Base-by-base conservation (phyloP, 2,888 invertebrate genomes). In the Digitonthophagus gazella region DNA sequence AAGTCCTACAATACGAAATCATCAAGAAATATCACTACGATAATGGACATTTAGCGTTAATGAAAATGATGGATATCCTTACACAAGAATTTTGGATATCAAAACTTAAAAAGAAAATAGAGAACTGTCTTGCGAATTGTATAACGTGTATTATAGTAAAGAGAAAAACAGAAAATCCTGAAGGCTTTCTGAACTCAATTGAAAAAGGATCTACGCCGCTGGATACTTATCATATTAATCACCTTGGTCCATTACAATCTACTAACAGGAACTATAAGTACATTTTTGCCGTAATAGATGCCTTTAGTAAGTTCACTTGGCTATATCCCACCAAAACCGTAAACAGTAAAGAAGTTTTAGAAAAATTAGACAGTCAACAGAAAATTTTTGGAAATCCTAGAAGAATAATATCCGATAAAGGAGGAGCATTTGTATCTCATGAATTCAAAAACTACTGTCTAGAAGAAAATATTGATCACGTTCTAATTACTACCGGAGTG, bases 151-250 rank as follows among this genome's bases (percentile, higher is more conserved):
- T 79, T 20, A 67, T 79, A 55, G 72, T 72, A 1, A 73, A 74
- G 19, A 69, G 65, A 15, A 79, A 78, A 71, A 64, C 63, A 15
- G 78, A 78, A 3, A 78, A 76, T 67, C 69, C 72, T 55, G 78
- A 78, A 72, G 76, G 77, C 19, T 72, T 69, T 11, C 65, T 78
- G 15, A 68, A 75, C 66, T 71, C 75, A 0, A 73, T 79, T 3
- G 69, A 73, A 1, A 80, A 80, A 70, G 78, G 76, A 74, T 5
- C 19, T 22, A 22, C 78, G 5, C 56, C 56, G 15, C 68, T 79
- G 3, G 63, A 76, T 16, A 78, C 78, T 0, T 76, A 75, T 28
- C 80, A 80, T 68, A 65, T 77, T 4, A 80, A 80, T 68, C 77
- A 79, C 69, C 64, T 80, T 11, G 78, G 79, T 11, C 80, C 79